These are phyloP conservation scores for Atlantisia rogersi DNA, from an alignment of 2,113 vertebrate species.

Conservation along the genomic window DNA sequence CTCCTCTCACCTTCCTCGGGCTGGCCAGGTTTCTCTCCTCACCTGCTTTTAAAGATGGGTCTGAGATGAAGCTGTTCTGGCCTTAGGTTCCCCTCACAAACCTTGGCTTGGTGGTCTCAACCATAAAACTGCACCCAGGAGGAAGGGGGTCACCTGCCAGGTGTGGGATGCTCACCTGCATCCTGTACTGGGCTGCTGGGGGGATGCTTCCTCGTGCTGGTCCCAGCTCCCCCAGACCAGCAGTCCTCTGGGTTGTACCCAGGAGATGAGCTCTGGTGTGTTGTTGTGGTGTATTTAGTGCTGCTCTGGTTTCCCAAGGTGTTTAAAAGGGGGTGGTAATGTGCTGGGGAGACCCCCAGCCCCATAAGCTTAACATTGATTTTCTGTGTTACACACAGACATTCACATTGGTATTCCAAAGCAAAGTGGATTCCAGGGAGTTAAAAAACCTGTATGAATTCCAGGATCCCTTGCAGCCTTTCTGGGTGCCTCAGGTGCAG, in stretches of 20 bases:
- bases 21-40: not conserved
- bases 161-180: not conserved
- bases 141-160: not conserved
- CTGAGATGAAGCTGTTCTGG: not conserved
- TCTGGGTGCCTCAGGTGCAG: not conserved
- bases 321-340: not conserved
- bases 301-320: not conserved
- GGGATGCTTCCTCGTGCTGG: not conserved
- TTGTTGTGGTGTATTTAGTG: not conserved
- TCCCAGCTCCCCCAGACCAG: no score
- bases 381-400: rapidly evolving
- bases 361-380: not conserved
- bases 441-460: rapidly evolving
- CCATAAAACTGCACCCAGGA: not conserved
- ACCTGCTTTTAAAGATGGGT: not conserved
- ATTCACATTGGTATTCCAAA: rapidly evolving
- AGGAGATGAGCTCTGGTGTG: not conserved
- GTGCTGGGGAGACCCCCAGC: not conserved
- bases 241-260: not conserved
- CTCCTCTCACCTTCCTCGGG: not conserved
- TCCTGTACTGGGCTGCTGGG: not conserved
- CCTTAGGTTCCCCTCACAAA: not conserved
- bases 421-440: not conserved
- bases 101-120: not conserved
- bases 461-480: not conserved